These are phyloP conservation scores for Calameuta pallipes DNA, from an alignment of 2,888 invertebrate species.

Conservation along the genomic window DNA sequence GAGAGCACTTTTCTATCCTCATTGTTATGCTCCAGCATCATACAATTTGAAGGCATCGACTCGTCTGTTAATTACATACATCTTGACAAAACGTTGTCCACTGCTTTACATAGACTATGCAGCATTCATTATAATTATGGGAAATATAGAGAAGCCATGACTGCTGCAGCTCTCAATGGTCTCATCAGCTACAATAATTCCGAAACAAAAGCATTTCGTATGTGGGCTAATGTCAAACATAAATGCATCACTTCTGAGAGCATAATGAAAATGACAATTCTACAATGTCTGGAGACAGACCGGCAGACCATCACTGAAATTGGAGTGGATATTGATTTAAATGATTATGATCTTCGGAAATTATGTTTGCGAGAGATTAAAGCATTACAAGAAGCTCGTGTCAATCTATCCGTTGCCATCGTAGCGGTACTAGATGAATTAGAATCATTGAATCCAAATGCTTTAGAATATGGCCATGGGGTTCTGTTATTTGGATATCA, in stretches of 20 bases:
- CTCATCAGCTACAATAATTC: slow-evolving; percentile 42
- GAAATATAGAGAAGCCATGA: slow-evolving; percentile 50
- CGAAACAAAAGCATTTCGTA: slow-evolving; percentile 48
- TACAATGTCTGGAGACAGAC: slow-evolving; percentile 45
- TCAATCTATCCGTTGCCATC: slow-evolving; percentile 44
- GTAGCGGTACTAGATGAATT: slow-evolving; percentile 43
- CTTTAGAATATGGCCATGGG: slow-evolving; percentile 39
- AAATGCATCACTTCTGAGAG: slow-evolving; percentile 32
- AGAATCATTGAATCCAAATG: slow-evolving; percentile 30
- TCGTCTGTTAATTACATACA: neutral
- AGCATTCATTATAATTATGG: slow-evolving; percentile 22
- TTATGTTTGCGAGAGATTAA: slow-evolving; percentile 50
- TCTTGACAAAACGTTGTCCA: slow-evolving; percentile 17
- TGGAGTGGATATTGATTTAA: slow-evolving; percentile 40
- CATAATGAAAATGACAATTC: slow-evolving; percentile 30
- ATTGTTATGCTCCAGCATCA: slow-evolving; percentile 37
- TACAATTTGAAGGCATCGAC: slow-evolving; percentile 40
- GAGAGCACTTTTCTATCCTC: slow-evolving; percentile 37
- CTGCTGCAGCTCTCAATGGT: slow-evolving; percentile 45
- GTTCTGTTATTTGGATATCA: slow-evolving; percentile 51
- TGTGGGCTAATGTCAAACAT: slow-evolving; percentile 54
- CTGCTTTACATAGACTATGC: slow-evolving; percentile 11
- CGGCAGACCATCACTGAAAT: slow-evolving; percentile 33
- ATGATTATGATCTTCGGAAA: slow-evolving; percentile 41
- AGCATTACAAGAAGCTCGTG: slow-evolving; percentile 37